A percentile compares a stretch with the other conserved stretches of the same genome.
Conservation (phyloP, 1,140 invertebrate species). For the Drosophila insularis region DNA sequence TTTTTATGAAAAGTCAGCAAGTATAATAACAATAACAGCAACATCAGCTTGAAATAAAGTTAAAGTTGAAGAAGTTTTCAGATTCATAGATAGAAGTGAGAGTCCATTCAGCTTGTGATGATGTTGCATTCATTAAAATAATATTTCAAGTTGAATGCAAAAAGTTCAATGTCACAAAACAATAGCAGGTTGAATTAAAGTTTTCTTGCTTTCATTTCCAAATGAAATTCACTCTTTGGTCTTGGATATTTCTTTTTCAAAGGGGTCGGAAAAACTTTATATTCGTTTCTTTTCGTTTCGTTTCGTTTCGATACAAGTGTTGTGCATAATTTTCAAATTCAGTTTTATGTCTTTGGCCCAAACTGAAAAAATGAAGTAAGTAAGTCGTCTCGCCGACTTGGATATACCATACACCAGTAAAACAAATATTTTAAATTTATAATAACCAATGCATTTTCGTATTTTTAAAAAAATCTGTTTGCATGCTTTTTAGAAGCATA, state of each 20-base stretch:
- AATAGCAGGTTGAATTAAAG: constrained; percentile 40
- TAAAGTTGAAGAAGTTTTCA: constrained; percentile 27
- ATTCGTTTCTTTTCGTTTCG: constrained; percentile 6
- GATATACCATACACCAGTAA: no score
- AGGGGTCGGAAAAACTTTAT: constrained; percentile 30
- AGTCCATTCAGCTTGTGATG: constrained; percentile 28
- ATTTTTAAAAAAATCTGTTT: no score
- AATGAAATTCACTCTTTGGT: constrained; percentile 27
- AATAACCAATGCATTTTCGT: no score
- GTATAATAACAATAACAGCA: constrained; percentile 16
- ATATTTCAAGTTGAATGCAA: constrained; percentile 51
- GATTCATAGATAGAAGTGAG: constrained; percentile 22
- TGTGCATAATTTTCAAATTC: constrained; percentile 74
- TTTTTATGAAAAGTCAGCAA: constrained; percentile 31
- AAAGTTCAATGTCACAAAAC: constrained; percentile 64
- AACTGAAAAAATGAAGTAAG: constrained; percentile 18
- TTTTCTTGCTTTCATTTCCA: constrained; percentile 21
- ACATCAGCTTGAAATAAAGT: constrained; percentile 31
- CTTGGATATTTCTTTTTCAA: neutral
- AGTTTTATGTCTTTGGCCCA: constrained; percentile 60
- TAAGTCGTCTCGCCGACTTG: no score
- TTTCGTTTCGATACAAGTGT: constrained; percentile 30
- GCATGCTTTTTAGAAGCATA: no score
- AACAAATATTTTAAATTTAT: no score
- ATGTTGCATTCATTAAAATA: constrained; percentile 60